These are phyloP conservation scores for Ceramica pisi DNA, from an alignment of 2,888 invertebrate species.

Conservation along the genomic window DNA sequence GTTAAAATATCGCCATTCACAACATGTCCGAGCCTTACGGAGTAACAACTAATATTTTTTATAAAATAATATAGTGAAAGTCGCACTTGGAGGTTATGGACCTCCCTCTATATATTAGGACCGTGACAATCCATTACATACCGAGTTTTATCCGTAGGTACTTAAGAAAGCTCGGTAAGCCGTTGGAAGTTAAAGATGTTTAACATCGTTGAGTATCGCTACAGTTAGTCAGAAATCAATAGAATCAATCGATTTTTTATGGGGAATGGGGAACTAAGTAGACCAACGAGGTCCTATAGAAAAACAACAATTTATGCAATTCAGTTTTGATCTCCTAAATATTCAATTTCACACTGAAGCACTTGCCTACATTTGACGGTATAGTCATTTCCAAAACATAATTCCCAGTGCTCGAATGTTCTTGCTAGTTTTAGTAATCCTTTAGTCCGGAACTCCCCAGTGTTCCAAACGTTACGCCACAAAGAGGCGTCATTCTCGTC, in stretches of 20 bases:
- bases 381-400: conserved; percentile 13
- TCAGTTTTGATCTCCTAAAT: conserved; percentile 20
- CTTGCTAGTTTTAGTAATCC: conserved; percentile 38
- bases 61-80: too few species aligned
- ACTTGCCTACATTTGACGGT: conserved; percentile 9
- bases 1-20: conserved; percentile 47
- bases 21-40: conserved; percentile 13
- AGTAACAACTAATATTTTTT: conserved; percentile 1
- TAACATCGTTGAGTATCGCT: too few species aligned
- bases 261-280: too few species aligned
- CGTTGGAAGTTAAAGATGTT: too few species aligned
- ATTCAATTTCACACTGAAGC: background rate
- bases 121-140: too few species aligned
- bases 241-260: too few species aligned
- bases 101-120: too few species aligned
- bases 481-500: conserved; percentile 51
- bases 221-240: too few species aligned
- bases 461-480: conserved; percentile 45
- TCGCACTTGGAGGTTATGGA: too few species aligned
- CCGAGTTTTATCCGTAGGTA: too few species aligned
- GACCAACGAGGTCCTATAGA: too few species aligned
- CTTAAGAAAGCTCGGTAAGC: too few species aligned
- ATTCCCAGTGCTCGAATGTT: conserved; percentile 33
- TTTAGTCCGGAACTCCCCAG: conserved; percentile 29
- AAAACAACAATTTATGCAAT: background rate